Base-by-base conservation (phyloP, 2,888 invertebrate species). In the Rhagonycha lutea region DNA sequence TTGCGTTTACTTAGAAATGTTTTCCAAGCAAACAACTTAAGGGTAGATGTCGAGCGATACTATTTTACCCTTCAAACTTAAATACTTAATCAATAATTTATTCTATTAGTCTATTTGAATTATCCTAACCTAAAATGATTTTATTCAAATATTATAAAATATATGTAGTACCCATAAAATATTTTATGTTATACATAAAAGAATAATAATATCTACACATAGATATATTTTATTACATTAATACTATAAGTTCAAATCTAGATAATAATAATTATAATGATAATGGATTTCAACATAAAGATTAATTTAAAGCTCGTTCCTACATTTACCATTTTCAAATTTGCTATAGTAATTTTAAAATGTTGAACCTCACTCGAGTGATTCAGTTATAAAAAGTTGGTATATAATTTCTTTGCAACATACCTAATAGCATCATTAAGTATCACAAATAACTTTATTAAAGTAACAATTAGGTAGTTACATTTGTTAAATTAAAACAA, bases 1-100 rank as follows among this genome's bases (percentile, higher is more conserved):
- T 73, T 73, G 73, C 67, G 70, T 70, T 70, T 76, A 76, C 76
- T 73, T 32, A 73, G 73, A 76, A 76, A 71, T 73, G 73, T 76
- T 73, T 73, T 76, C 61, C 71, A 70, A 69, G 73, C 26, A 76
- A 76, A 73, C 68, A 68, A 65, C 70, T 74, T 71, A 71, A 73
- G 68, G 71, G 73, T 65, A 28, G 68, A 65, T 67, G 70, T 73
- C 23, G 28, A 14, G 61, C 24, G n/a, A 61, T 26, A 69, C 14
- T 69, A 60, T 70, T 47, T 60, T 24, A 70, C 14, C 69, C 32
- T 32, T 60, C 69, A 47, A 63, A 65, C 18, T 12, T 65, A n/a
- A 65, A 65, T 47, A 47, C 47, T 47, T 47, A 47, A 47, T 47
- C 47, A 47, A 47, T 47, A 47, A 47, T 47, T 47, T n/a, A 47